Percentiles rank a stretch among this genome's conserved stretches.
Conservation (phyloP, 1,140 invertebrate species). For the Drosophila athabasca region DNA sequence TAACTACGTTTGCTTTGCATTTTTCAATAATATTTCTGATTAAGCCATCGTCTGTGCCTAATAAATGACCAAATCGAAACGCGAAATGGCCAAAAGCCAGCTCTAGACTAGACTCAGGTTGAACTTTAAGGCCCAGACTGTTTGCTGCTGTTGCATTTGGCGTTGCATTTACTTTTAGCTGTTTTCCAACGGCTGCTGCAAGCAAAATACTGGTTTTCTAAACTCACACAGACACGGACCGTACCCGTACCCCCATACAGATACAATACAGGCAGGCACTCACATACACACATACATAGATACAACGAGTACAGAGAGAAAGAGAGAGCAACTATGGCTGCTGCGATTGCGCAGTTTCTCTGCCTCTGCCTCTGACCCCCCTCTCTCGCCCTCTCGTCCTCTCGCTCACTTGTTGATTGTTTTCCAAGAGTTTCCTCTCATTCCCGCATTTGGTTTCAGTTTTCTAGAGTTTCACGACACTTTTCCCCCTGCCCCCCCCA, state of each 20-base stretch:
- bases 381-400: constrained; percentile 5
- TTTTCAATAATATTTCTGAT: constrained; percentile 71
- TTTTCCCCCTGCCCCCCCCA: constrained; percentile 22
- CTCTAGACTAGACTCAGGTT: constrained; percentile 29
- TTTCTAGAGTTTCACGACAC: constrained; percentile 34
- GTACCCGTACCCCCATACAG: not conserved
- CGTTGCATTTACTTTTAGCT: constrained; percentile 58
- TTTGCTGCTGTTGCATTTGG: constrained; percentile 19
- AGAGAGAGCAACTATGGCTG: constrained; percentile 40
- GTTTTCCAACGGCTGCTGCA: constrained; percentile 35
- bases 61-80: constrained; percentile 37
- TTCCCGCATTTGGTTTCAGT: constrained; percentile 15
- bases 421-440: constrained; percentile 16
- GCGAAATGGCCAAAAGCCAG: constrained; percentile 42
- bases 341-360: constrained; percentile 59
- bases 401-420: constrained; percentile 36
- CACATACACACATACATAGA: not conserved
- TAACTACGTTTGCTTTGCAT: constrained; percentile 52
- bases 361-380: not conserved
- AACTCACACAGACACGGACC: constrained; percentile 36
- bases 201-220: constrained; percentile 77
- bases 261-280: constrained; percentile 7
- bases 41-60: constrained; percentile 65
- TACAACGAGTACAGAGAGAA: not conserved
- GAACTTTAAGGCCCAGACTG: constrained; percentile 62